These are phyloP conservation scores for Corythoichthys haematopterus DNA, from an alignment of 2,113 vertebrate genomes.

Conservation along the genomic window DNA sequence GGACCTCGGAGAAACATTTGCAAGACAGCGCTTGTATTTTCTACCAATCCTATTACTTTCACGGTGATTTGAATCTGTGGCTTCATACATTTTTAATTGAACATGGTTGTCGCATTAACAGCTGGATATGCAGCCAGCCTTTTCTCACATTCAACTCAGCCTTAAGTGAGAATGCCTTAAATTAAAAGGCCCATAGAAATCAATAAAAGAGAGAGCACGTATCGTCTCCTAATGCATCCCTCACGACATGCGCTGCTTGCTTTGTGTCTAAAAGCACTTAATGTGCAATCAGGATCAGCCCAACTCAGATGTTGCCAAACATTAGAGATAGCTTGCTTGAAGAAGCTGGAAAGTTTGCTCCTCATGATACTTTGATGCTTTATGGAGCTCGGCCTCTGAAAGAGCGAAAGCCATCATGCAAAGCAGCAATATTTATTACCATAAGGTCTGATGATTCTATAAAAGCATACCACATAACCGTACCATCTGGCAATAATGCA, in stretches of 20 bases:
- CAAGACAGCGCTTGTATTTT: conserved; percentile 72
- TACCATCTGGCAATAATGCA: not conserved
- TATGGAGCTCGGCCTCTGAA: conserved; percentile 41
- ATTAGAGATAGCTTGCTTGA: conserved; percentile 45
- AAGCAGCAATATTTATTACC: conserved; percentile 33
- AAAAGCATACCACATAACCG: not conserved
- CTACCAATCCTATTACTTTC: conserved; percentile 74
- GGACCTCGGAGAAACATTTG: conserved; percentile 82
- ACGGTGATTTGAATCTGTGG: conserved; percentile 62
- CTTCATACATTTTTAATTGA: conserved; percentile 87
- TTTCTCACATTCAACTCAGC: conserved; percentile 56
- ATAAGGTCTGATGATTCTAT: not conserved
- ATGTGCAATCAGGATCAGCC: conserved; percentile 55
- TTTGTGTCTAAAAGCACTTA: conserved; percentile 60
- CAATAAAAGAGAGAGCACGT: conserved; percentile 60
- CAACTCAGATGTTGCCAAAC: conserved; percentile 51
- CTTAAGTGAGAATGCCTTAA: conserved; percentile 69
- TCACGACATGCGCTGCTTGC: conserved; percentile 49
- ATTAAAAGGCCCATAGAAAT: conserved; percentile 74
- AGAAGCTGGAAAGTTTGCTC: conserved; percentile 62
- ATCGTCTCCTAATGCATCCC: conserved; percentile 63
- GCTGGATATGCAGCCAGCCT: conserved; percentile 70
- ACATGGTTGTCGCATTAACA: conserved; percentile 82
- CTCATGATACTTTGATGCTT: conserved; percentile 59
- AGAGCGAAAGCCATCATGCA: conserved; percentile 46